phyloP scores from a whole-genome alignment of 2,797 vertebrate genomes.

The Xiphorhynchus erythropygius region DNA sequence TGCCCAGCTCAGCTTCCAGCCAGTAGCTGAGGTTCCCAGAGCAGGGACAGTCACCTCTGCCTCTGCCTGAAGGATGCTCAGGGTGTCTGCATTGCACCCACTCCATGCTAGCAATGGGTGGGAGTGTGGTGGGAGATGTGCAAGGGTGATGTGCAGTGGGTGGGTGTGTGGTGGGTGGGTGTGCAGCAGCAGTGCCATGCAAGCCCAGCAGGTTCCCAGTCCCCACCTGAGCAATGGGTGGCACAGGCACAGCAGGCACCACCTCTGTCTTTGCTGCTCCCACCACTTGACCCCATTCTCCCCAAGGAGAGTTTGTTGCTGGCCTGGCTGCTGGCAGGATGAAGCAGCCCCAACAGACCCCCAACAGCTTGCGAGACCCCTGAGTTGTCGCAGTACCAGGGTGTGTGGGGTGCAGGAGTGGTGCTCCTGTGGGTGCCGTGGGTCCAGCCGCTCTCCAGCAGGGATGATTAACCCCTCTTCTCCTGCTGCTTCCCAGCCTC shows the following conservation, averaged over 20 bases:
- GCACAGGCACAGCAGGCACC: background rate
- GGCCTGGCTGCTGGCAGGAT: background rate
- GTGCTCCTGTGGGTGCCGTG: background rate
- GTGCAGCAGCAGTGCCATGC: background rate
- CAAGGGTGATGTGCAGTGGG: background rate
- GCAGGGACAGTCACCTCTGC: background rate
- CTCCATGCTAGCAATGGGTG: background rate
- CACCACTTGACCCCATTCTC: fast-evolving
- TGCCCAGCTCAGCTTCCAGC: background rate
- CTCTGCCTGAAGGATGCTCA: background rate
- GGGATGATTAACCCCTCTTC: background rate
- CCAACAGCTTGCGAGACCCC: background rate
- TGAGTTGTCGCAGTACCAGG: background rate
- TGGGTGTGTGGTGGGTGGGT: background rate
- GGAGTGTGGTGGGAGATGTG: background rate
- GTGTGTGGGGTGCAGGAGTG: background rate
- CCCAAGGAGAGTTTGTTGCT: background rate
- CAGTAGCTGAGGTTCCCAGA: background rate
- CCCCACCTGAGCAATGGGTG: background rate
- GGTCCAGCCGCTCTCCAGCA: background rate
- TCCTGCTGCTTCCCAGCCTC: background rate
- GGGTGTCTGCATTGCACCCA: background rate
- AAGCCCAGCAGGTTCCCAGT: background rate
- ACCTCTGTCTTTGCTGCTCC: background rate
- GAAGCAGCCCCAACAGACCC: background rate